These are phyloP conservation scores for Cryptus viduatorius DNA, from an alignment of 2,888 invertebrate species.

Conservation along the genomic window DNA sequence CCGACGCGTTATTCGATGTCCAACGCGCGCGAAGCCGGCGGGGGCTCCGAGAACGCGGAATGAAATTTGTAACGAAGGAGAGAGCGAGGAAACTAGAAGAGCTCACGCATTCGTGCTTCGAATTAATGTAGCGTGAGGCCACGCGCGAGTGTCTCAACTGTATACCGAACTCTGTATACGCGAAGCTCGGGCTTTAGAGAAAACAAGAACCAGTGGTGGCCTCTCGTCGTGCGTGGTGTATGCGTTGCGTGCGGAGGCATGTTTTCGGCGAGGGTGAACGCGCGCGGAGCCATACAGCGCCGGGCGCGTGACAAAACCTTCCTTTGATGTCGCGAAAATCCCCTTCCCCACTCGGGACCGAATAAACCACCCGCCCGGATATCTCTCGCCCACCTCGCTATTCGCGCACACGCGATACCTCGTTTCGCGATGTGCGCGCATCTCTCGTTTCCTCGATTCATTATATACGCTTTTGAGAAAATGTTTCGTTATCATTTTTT, in stretches of 20 bases:
- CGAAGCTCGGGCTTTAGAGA: constrained; percentile 26
- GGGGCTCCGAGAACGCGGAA: constrained; percentile 49
- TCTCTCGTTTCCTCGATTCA: constrained; percentile 5
- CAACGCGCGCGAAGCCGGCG: background rate
- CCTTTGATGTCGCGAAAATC: constrained; percentile 75
- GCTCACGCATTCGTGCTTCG: constrained; percentile 58
- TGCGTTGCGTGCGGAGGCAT: constrained; percentile 56
- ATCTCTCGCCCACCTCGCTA: constrained; percentile 33
- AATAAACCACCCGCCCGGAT: constrained; percentile 50
- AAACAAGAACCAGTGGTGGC: constrained; percentile 11
- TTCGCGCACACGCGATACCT: constrained; percentile 66
- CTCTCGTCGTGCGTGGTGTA: constrained; percentile 23
- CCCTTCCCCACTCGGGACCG: constrained; percentile 30
- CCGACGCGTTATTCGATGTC: constrained; percentile 46
- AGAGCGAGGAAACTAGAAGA: constrained; percentile 23
- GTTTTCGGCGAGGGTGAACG: constrained; percentile 26
- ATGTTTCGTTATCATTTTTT: background rate
- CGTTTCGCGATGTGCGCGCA: constrained; percentile 31
- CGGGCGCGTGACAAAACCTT: constrained; percentile 73
- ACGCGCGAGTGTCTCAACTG: constrained; percentile 60
- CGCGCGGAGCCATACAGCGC: background rate
- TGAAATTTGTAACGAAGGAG: constrained; percentile 58
- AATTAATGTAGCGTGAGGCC: constrained; percentile 68
- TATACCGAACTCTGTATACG: constrained; percentile 40
- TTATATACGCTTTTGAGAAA: background rate